These are phyloP conservation scores for Anthopleura sola DNA, from an alignment of 64 coral and sea anemone genomes.

Conservation along the genomic window DNA sequence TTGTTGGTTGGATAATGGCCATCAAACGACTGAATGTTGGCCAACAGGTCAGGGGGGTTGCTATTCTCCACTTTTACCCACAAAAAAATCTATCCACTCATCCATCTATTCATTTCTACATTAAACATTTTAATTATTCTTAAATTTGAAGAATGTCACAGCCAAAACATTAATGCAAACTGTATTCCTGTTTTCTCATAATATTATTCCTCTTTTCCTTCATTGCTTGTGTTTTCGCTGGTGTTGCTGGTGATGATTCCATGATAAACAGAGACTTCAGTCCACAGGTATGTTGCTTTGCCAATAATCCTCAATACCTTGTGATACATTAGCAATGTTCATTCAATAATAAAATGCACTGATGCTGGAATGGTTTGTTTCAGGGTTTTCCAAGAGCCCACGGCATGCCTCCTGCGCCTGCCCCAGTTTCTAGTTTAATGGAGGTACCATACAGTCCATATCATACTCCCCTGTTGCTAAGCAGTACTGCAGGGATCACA, in stretches of 20 bases:
- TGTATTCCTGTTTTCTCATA: too few relatives aligned
- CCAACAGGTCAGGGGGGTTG: too few relatives aligned
- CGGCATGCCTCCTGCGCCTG: constrained; percentile 4
- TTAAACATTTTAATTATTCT: too few relatives aligned
- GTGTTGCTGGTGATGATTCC: background rate
- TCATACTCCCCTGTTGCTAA: constrained; percentile 47
- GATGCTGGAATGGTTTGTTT: background rate
- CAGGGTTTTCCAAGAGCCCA: background rate
- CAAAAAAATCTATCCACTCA: too few relatives aligned
- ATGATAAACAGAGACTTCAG: background rate
- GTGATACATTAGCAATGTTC: background rate
- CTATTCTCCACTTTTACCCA: too few relatives aligned
- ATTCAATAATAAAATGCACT: background rate
- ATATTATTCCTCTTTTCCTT: too few relatives aligned
- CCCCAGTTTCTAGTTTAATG: constrained; percentile 33
- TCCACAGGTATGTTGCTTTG: background rate
- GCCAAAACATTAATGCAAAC: too few relatives aligned
- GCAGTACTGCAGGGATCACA: constrained; percentile 2
- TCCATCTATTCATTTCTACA: too few relatives aligned
- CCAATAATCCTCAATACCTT: background rate
- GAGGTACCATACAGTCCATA: constrained; percentile 42
- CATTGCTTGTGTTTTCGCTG: background rate
- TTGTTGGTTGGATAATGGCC: too few relatives aligned
- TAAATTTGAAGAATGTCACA: too few relatives aligned
- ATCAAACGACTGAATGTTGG: too few relatives aligned